Evolutionary conservation across 2,113 vertebrate genomes (phyloP).

Genomic region (Aegotheles bennettii): DNA sequence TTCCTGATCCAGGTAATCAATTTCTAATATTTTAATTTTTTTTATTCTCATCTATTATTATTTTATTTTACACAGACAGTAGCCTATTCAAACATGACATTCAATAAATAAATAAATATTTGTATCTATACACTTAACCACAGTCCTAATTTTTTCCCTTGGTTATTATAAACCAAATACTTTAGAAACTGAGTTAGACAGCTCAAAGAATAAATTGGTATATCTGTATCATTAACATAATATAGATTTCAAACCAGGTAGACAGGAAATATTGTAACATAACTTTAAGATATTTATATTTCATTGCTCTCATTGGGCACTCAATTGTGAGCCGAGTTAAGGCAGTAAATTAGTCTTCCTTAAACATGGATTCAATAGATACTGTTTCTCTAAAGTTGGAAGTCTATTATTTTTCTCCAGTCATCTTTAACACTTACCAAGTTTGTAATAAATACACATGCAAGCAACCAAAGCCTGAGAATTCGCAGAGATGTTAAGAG

Average conservation of each 20-base stretch:
- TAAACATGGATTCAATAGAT: background rate
- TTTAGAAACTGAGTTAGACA: background rate
- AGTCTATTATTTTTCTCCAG: background rate
- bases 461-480: background rate
- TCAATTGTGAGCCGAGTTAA: background rate
- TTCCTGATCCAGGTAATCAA: background rate
- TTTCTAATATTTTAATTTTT: background rate
- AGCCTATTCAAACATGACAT: background rate
- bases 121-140: background rate
- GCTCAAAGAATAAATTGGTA: background rate
- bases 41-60: background rate
- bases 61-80: background rate
- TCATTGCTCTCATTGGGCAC: background rate
- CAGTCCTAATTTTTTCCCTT: background rate
- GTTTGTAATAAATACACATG: background rate
- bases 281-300: constrained; percentile 1
- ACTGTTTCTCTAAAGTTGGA: constrained; percentile 21
- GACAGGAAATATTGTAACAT: background rate
- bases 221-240: background rate
- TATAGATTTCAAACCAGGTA: background rate
- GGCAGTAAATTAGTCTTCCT: background rate
- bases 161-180: background rate
- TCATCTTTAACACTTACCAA: background rate
- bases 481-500: constrained; percentile 5
- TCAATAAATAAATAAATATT: background rate